Conservation (phyloP, 2,797 vertebrate genomes). For the Anolis apletophallus region DNA sequence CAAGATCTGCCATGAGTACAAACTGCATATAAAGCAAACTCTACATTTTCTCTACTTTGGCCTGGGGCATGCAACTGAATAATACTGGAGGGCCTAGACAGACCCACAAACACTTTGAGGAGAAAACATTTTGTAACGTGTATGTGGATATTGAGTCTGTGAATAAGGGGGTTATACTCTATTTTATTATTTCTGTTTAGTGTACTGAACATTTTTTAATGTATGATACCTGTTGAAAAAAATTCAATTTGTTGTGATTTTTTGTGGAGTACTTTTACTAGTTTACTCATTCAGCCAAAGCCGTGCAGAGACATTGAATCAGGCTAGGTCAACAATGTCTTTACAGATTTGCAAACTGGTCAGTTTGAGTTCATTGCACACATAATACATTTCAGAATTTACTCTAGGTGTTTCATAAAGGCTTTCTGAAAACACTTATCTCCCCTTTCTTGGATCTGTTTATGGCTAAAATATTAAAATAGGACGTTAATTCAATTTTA, state of each 20-base stretch:
- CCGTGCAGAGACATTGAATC: slow-evolving; percentile 6
- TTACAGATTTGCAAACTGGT: slow-evolving; percentile 36
- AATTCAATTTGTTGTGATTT: background rate
- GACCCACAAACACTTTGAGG: too few relatives aligned
- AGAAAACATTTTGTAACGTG: too few relatives aligned
- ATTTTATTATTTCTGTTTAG: slow-evolving; percentile 17
- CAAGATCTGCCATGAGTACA: too few relatives aligned
- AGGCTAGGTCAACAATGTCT: background rate
- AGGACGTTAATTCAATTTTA: slow-evolving; percentile 55
- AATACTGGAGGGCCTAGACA: too few relatives aligned
- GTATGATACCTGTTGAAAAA: background rate
- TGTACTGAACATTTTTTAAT: background rate
- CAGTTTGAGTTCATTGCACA: slow-evolving; percentile 37
- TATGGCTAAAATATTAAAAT: slow-evolving; percentile 61
- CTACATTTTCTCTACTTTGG: too few relatives aligned
- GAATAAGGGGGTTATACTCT: too few relatives aligned
- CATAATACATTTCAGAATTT: slow-evolving; percentile 36
- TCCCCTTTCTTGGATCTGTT: slow-evolving; percentile 57
- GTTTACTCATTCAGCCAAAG: slow-evolving; percentile 17
- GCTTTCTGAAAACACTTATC: slow-evolving; percentile 43
- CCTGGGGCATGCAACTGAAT: too few relatives aligned
- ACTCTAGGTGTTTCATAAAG: slow-evolving; percentile 46
- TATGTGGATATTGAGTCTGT: too few relatives aligned
- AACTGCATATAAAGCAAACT: too few relatives aligned
- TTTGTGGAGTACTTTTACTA: background rate